Base-by-base conservation (phyloP, 2,113 vertebrate genomes). In the Callipepla squamata region DNA sequence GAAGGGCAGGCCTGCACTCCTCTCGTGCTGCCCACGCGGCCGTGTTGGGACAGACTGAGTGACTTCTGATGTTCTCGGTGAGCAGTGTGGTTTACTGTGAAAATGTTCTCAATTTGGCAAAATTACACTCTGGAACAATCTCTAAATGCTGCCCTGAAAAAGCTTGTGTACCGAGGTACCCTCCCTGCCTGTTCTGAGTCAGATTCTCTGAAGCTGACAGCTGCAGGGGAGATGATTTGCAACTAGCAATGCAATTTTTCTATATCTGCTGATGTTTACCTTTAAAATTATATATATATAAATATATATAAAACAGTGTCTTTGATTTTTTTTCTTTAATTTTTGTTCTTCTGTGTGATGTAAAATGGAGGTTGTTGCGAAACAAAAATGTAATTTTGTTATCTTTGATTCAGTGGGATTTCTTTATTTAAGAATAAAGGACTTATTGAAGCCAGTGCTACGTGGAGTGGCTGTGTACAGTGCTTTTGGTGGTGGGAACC, bases 161-260 rank as follows among this genome's bases (percentile, higher is more conserved):
- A 91, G 90, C 97, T 91, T 97, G 83, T 97, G 38, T 96, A 93
- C 87, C 38, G 65, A 94, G 87, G 94, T 38, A 78, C 69, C 77
- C 86, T 96, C 86, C 51, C 95, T 94, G 91, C 95, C 73, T 87
- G 59, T 96, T 95, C 92, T 88, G 81, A 90, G 85, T 95, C 87
- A 69, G 69, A 77, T 80, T 92, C 63, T 92, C 78, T 69, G 96
- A 93, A 92, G 90, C 97, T 80, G 65, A 92, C 77, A 94, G 94
- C 97, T 96, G 67, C 83, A 73, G 94, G 93, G 97, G 95, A 88
- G 78, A 94, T 93, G 96, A 97, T 97, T 97, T 97, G 98, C 98
- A 98, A 98, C 97, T 98, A 98, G 97, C 98, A 98, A 98, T 98
- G 98, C 98, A 98, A 98, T 96, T 98, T 98, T 98, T 98, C 98